These are phyloP conservation scores for Syngnathus acus DNA, from an alignment of 2,797 vertebrate genomes.

Conservation along the genomic window DNA sequence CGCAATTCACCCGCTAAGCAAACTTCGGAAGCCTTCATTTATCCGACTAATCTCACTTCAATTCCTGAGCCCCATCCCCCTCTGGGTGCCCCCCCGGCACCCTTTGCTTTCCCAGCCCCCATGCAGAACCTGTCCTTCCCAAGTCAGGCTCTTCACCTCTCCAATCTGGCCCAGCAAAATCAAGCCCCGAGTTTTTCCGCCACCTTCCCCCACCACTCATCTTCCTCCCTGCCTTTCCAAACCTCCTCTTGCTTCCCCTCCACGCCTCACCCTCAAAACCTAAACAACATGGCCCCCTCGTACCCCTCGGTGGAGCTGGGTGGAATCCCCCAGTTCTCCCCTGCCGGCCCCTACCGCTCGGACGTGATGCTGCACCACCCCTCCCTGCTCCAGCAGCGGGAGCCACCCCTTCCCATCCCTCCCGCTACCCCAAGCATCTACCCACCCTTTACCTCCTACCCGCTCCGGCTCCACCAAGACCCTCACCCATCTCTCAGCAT, in stretches of 20 bases:
- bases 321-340: conserved; percentile 54
- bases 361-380: conserved; percentile 66
- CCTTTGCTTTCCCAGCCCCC: conserved; percentile 48
- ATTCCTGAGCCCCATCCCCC: conserved; percentile 22
- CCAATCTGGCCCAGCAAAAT: conserved; percentile 54
- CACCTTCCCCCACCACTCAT: conserved; percentile 35
- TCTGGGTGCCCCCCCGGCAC: conserved; percentile 20
- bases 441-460: conserved; percentile 68
- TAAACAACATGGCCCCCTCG: conserved; percentile 17
- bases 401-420: conserved; percentile 44
- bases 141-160: conserved; percentile 44
- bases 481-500: conserved; percentile 71
- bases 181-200: conserved; percentile 33
- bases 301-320: conserved; percentile 54
- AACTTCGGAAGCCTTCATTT: conserved; percentile 31
- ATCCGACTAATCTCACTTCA: conserved; percentile 25
- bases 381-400: conserved; percentile 50
- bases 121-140: conserved; percentile 54
- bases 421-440: conserved; percentile 49
- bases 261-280: conserved; percentile 35
- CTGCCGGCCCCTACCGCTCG: conserved; percentile 54
- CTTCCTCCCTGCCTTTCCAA: conserved; percentile 49
- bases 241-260: conserved; percentile 40
- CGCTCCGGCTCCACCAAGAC: conserved; percentile 71
- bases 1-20: conserved; percentile 27